Evolutionary conservation across 2,888 invertebrate genomes (phyloP), one percentile per base, ranked within the genome.

Genomic region (Resseliella maxima): DNA sequence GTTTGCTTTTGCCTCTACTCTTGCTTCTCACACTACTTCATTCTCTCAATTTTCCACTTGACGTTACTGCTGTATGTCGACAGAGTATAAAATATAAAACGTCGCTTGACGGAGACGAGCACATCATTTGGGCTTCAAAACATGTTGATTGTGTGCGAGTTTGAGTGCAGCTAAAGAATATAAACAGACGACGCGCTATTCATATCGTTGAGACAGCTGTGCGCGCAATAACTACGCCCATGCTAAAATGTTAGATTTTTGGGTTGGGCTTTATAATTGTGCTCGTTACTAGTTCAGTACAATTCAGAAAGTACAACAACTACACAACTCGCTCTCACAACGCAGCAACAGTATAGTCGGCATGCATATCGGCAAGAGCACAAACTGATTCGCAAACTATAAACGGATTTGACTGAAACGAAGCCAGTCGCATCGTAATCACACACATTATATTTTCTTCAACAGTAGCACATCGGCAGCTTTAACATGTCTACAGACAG

Each of bases 211-310:
- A 46, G 86, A 86, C 86, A 86, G 86, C 86, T 83, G 72, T 85
- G 86, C 86, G 86, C 86, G 86, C 86, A 86, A 86, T 86, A 59
- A 85, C 85, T 50, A 85, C 86, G 86, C 86, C 86, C 85, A 45
- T 86, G 59, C 54, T 85, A 85, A 83, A 83, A 83, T 83, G 83
- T 83, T 83, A 83, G 83, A 83, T 38, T 83, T 81, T 86, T 86
- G 86, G 86, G 86, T 85, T 81, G 86, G 85, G 86, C 86, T 85
- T 86, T 38, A 38, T 83, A 83, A 83, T 83, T 83, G 38, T 83
- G 41, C 83, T 36, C 83, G 83, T 83, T 38, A 83, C 36, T 83
- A 83, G 83, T 83, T 72, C 72, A 72, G 72, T 72, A 72, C 72
- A 72, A 35, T 72, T 72, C 72, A 72, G 72, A 72, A 72, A 72